phyloP scores from a whole-genome alignment of 2,113 vertebrate genomes.

The Myxocyprinus asiaticus region DNA sequence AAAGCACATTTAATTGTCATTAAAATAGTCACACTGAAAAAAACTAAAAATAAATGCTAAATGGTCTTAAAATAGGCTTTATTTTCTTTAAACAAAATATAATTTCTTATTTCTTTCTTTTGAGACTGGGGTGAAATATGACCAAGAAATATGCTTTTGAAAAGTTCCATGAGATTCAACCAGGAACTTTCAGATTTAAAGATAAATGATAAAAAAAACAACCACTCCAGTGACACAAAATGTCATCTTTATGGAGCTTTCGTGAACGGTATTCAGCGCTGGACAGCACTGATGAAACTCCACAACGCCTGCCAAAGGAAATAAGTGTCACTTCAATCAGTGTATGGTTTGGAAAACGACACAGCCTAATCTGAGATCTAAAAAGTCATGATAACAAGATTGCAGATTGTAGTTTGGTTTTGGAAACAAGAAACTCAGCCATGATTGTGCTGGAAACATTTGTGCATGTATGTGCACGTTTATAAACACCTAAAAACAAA shows the following conservation, averaged over 20 bases:
- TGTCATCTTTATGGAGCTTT: not conserved
- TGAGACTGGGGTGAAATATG: too few relatives aligned
- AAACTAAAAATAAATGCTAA: too few relatives aligned
- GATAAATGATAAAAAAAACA: not conserved
- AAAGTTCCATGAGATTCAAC: not conserved
- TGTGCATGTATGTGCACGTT: too few relatives aligned
- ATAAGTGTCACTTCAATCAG: constrained; percentile 19
- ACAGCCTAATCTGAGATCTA: constrained; percentile 21
- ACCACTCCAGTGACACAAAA: not conserved
- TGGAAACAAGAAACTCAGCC: not conserved
- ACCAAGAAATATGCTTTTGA: too few relatives aligned
- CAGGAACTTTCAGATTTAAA: not conserved
- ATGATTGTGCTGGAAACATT: constrained; percentile 4
- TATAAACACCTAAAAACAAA: too few relatives aligned
- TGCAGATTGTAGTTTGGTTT: constrained; percentile 13
- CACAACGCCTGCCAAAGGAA: constrained; percentile 5
- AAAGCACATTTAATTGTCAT: too few relatives aligned
- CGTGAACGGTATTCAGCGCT: not conserved
- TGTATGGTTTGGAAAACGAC: constrained; percentile 12
- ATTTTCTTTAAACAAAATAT: too few relatives aligned
- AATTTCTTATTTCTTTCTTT: too few relatives aligned
- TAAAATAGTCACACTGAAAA: too few relatives aligned
- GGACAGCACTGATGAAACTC: not conserved
- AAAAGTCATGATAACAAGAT: constrained; percentile 22
- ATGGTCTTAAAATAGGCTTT: too few relatives aligned